Conservation (phyloP, 2,113 vertebrate genomes). For the Donacobius atricapilla region DNA sequence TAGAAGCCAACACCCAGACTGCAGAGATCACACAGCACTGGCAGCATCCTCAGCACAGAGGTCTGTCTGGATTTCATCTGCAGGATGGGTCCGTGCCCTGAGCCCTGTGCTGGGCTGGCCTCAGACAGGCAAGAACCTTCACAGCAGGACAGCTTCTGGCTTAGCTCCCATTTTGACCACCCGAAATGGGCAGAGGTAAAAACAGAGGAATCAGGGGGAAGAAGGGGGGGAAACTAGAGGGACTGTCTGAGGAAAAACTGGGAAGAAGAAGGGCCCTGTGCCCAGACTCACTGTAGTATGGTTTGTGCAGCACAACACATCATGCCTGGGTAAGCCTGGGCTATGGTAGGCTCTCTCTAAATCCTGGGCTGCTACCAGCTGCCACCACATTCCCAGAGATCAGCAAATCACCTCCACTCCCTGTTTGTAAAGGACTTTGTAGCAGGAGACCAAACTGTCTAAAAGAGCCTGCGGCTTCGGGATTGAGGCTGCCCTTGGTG, state of each 20-base stretch:
- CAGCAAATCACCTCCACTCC: neutral
- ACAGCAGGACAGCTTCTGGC: neutral
- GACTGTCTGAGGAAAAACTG: neutral
- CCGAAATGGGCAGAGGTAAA: rapidly evolving
- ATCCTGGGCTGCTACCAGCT: neutral
- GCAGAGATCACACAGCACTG: neutral
- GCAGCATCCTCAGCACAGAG: neutral
- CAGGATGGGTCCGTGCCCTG: neutral
- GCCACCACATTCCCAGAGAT: neutral
- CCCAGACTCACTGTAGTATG: neutral
- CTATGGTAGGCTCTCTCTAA: neutral
- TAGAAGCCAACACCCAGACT: neutral
- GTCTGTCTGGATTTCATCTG: neutral
- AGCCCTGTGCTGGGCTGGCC: neutral
- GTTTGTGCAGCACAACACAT: neutral
- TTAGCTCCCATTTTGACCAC: neutral
- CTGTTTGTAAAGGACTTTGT: neutral
- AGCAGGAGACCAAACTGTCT: neutral
- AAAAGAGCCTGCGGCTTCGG: neutral
- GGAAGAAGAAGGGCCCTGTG: neutral
- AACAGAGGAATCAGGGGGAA: too few species aligned
- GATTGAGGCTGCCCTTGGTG: neutral
- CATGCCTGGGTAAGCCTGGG: too few species aligned
- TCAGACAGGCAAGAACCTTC: neutral
- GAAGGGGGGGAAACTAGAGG: neutral